A percentile compares a stretch with the other conserved stretches of the same genome.
These are phyloP conservation scores for Proales similis DNA, from an alignment of 1,140 invertebrate genomes.

Conservation along the genomic window DNA sequence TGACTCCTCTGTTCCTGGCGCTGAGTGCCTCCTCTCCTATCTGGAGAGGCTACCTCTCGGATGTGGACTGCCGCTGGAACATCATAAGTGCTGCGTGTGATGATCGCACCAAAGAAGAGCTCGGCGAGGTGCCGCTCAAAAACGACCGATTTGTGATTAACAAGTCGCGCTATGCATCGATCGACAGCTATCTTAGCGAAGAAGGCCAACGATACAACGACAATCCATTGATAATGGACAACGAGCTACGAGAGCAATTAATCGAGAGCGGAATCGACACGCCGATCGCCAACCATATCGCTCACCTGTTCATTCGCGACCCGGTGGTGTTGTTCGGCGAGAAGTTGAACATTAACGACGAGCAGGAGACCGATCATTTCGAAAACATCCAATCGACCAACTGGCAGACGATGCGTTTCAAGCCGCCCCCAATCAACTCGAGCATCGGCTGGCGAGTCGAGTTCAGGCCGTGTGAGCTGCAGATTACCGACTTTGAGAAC, in stretches of 20 bases:
- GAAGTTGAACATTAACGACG: conserved; percentile 55
- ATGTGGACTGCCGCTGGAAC: conserved; percentile 93
- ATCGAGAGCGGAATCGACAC: conserved; percentile 75
- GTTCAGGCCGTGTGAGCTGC: conserved; percentile 86
- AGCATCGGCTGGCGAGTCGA: conserved; percentile 98
- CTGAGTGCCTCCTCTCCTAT: conserved; percentile 90
- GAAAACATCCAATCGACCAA: conserved; percentile 98
- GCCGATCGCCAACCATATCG: conserved; percentile 82
- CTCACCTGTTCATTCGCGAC: conserved; percentile 96
- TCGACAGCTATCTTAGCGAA: conserved; percentile 87
- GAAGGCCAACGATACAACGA: conserved; percentile 83
- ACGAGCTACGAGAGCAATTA: conserved; percentile 71
- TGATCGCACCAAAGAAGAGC: conserved; percentile 85
- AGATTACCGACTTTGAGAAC: conserved; percentile 91
- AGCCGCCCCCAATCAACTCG: conserved; percentile 73
- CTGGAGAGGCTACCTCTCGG: conserved; percentile 81
- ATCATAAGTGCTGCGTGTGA: conserved; percentile 89
- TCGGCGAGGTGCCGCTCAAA: conserved; percentile 58
- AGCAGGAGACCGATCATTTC: conserved; percentile 38
- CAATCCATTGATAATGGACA: conserved; percentile 76
- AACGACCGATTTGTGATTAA: conserved; percentile 68
- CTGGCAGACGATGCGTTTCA: conserved; percentile 99
- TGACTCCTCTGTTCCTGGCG: conserved; percentile 97
- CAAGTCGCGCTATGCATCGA: conserved; percentile 94
- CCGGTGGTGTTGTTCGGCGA: conserved; percentile 87